Evolutionary conservation across 2,797 vertebrate genomes (phyloP), one percentile per base, ranked within the genome.

Genomic region (Microctenopoma stevenorrisi): DNA sequence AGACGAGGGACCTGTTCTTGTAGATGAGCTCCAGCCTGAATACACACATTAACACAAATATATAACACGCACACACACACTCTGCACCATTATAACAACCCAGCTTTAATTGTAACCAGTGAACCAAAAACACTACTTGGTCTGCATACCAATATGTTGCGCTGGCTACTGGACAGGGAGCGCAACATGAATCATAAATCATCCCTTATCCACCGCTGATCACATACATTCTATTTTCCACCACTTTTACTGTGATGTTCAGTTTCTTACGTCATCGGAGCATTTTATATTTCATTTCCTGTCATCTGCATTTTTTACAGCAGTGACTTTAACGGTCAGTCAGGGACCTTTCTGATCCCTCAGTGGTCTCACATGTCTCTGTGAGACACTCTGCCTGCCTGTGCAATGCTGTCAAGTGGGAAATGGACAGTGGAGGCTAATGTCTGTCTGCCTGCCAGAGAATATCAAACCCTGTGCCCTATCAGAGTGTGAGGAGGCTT

Each of bases 341-440:
- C 82, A 68, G 38, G 62, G 47, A 44, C 37, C 7, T n/a, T 49
- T 35, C 59, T 66, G 57, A 65, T 50, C 67, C 63, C 35, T 44
- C 42, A 26, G 57, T 1, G 4, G 1, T 50, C 30, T n/a, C 58
- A 16, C 13, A 28, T 10, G 9, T 46, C 35, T 54, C 53, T 22
- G 22, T 22, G 22, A 22, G 22, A 22, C 22, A 22, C 22, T 22
- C 22, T 0, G 51, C 55, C 54, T 56, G 72, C 6, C 67, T 63
- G 51, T 74, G 55, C 63, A 50, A 71, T n/a, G 51, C 60, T 73
- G 86, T 84, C 73, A 85, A 60, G 78, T 49, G 50, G 59, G 55
- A 79, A 84, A 77, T 50, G 69, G 86, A 72, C 80, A 81, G 81
- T 70, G 68, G 74, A 65, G 22, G 66, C 53, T 84, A 81, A 79